phyloP scores from a whole-genome alignment of 2,797 vertebrate species.

The Agapornis canus region DNA sequence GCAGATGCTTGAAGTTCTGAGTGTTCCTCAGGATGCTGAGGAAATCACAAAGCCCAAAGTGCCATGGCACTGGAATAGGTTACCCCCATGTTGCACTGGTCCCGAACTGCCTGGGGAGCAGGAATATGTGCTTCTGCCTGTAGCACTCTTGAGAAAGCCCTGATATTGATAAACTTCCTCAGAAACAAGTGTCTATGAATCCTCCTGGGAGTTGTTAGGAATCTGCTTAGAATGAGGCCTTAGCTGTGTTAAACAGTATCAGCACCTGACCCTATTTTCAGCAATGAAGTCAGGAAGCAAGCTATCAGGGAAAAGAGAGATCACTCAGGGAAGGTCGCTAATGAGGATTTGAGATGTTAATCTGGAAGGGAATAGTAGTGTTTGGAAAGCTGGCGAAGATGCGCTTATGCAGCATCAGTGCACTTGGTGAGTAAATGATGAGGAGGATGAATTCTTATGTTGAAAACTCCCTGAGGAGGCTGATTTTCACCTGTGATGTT shows the following conservation, averaged over 20 bases:
- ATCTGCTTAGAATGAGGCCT: neutral
- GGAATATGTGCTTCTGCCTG: neutral
- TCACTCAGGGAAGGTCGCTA: neutral
- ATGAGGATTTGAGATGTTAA: neutral
- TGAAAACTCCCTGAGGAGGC: neutral
- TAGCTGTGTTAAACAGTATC: neutral
- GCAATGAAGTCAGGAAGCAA: neutral
- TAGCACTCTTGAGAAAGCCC: neutral
- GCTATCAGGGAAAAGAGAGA: neutral
- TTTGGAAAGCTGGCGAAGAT: neutral
- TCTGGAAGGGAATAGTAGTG: neutral
- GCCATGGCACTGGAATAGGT: fast-evolving
- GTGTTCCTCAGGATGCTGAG: neutral
- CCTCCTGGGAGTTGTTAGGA: neutral
- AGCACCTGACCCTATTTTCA: neutral
- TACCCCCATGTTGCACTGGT: neutral
- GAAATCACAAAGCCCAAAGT: neutral
- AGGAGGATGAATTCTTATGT: neutral
- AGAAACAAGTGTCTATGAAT: neutral
- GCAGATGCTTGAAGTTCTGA: neutral
- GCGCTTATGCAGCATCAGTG: neutral
- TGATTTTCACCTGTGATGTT: neutral
- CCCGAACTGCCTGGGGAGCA: neutral
- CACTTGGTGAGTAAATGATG: neutral
- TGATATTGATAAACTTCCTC: neutral